phyloP scores from a whole-genome alignment of 2,113 vertebrate genomes.

The Thermophis baileyi region DNA sequence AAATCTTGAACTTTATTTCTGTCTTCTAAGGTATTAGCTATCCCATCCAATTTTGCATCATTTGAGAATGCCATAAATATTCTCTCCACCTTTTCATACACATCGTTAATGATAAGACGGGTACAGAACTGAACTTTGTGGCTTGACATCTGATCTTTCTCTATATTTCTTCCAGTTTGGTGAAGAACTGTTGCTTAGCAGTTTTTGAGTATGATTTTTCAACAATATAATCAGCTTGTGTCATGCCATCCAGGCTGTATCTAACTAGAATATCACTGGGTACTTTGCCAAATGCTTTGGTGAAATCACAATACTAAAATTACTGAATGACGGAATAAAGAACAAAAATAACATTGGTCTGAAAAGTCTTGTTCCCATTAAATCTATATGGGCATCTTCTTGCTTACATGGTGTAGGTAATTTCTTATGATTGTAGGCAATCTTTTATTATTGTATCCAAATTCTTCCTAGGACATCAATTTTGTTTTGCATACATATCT shows the following conservation, averaged over 20 bases:
- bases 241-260: neutral
- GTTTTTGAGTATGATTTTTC: neutral
- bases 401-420: neutral
- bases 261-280: neutral
- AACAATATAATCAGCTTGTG: neutral
- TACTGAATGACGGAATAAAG: neutral
- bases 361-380: neutral
- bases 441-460: neutral
- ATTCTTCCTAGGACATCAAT: neutral
- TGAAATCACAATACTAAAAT: neutral
- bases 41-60: neutral
- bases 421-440: neutral
- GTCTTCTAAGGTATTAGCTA: neutral
- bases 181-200: neutral
- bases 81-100: neutral
- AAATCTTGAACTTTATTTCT: neutral
- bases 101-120: neutral
- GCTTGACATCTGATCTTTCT: neutral
- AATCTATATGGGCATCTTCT: neutral
- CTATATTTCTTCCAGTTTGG: neutral
- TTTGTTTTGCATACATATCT: slow-evolving; percentile 31
- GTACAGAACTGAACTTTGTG: neutral
- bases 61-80: neutral
- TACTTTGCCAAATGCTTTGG: neutral
- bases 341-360: neutral